phyloP scores from a whole-genome alignment of 2,113 vertebrate genomes.

The Sylvilagus bachmani region DNA sequence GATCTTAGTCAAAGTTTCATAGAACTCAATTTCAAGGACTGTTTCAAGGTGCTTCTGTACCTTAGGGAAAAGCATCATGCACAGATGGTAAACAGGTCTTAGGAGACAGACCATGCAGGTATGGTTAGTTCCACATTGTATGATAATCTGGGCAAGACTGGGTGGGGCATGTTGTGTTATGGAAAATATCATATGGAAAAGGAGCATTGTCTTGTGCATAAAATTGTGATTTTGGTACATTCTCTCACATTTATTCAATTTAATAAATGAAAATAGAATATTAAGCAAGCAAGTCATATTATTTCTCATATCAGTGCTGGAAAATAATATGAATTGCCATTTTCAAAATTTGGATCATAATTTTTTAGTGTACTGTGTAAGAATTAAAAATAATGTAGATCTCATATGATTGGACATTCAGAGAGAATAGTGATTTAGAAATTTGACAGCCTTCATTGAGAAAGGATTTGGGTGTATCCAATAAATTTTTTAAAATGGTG shows the following conservation, averaged over 20 bases:
- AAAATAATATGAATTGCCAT: background rate
- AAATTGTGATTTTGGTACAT: background rate
- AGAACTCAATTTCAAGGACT: background rate
- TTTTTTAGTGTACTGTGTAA: background rate
- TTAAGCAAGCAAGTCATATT: background rate
- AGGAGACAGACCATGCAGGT: background rate
- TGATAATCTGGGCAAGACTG: background rate
- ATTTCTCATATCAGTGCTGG: background rate
- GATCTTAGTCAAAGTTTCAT: background rate
- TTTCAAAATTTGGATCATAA: background rate
- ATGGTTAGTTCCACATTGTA: background rate
- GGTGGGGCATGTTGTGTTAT: no score
- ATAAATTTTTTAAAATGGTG: background rate
- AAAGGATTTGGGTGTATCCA: background rate
- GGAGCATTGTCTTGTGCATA: background rate
- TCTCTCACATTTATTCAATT: background rate
- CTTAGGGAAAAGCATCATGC: background rate
- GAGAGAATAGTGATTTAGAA: background rate
- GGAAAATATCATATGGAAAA: background rate
- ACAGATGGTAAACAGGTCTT: background rate
- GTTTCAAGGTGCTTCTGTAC: fast-evolving
- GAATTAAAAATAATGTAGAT: background rate
- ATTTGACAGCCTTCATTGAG: background rate
- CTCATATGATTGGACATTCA: background rate
- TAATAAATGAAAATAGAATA: background rate